phyloP scores from a whole-genome alignment of 2,888 invertebrate genomes.

The Lucinisca nassula region DNA sequence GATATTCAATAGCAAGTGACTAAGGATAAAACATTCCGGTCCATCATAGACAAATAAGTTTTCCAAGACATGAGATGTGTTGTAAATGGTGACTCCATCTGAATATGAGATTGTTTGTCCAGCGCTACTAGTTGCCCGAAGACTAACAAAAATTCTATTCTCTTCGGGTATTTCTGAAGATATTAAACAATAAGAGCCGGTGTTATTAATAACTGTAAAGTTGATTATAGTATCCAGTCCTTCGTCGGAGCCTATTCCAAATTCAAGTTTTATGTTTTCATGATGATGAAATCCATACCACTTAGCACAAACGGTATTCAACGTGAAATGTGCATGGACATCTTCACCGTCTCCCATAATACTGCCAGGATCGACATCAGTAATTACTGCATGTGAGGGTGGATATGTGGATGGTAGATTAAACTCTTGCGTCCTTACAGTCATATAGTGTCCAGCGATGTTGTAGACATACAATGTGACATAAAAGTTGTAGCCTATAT shows the following conservation, averaged over 20 bases:
- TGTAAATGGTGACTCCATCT: slow-evolving; percentile 22
- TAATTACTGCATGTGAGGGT: slow-evolving; percentile 54
- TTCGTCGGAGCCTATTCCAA: slow-evolving; percentile 17
- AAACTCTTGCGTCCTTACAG: slow-evolving; percentile 39
- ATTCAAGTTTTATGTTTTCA: not conserved
- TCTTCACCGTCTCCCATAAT: not conserved
- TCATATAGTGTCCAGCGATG: slow-evolving; percentile 65
- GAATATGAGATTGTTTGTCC: slow-evolving; percentile 6
- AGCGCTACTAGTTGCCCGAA: not conserved
- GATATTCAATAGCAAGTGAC: not conserved
- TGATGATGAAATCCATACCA: slow-evolving; percentile 58
- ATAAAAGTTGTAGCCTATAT: slow-evolving; percentile 26
- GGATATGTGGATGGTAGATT: slow-evolving; percentile 55
- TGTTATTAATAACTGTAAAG: not conserved
- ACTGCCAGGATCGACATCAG: slow-evolving; percentile 48
- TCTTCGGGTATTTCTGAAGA: not conserved
- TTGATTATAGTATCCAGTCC: slow-evolving; percentile 19
- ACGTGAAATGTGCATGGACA: slow-evolving; percentile 39
- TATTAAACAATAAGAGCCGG: not conserved
- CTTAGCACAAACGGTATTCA: slow-evolving; percentile 33
- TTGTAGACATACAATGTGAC: slow-evolving; percentile 62
- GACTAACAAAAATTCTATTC: slow-evolving; percentile 5
- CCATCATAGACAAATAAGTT: not conserved
- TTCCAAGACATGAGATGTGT: not conserved
- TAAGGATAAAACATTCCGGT: not conserved